Percentiles rank a stretch among this genome's conserved stretches.
phyloP scores from a whole-genome alignment of 2,113 vertebrate genomes.

The Erythrocercus mccallii region DNA sequence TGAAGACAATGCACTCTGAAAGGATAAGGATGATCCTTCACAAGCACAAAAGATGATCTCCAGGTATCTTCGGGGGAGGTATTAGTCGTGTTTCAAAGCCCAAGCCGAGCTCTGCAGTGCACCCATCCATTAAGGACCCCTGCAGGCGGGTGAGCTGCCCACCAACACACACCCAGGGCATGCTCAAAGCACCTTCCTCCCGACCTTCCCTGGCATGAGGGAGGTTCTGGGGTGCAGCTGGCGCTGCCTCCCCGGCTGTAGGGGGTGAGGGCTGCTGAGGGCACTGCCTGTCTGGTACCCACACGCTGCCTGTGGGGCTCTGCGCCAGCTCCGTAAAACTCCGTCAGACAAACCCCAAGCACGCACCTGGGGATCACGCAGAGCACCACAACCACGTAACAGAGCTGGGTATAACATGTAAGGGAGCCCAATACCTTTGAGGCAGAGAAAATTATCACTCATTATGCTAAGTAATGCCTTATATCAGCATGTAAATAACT shows the following conservation, averaged over 20 bases:
- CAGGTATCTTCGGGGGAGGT: not conserved
- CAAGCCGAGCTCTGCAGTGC: not conserved
- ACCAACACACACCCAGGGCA: not conserved
- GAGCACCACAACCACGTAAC: slow-evolving; percentile 6
- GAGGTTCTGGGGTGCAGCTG: not conserved
- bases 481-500: slow-evolving; percentile 62
- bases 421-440: not conserved
- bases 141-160: not conserved
- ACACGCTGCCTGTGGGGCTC: not conserved
- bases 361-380: not conserved
- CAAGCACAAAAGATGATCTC: not conserved
- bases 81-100: not conserved
- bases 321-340: not conserved
- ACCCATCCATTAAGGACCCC: not conserved
- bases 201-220: not conserved
- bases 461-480: slow-evolving; percentile 65
- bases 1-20: not conserved
- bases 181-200: not conserved
- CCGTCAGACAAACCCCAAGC: not conserved
- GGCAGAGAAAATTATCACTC: slow-evolving; percentile 28
- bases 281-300: not conserved
- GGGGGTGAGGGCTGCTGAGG: not conserved
- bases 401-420: not conserved
- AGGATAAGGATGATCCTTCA: not conserved
- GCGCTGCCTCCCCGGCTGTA: not conserved